Conservation (phyloP, 2,888 invertebrate species). For the Pteria penguin region DNA sequence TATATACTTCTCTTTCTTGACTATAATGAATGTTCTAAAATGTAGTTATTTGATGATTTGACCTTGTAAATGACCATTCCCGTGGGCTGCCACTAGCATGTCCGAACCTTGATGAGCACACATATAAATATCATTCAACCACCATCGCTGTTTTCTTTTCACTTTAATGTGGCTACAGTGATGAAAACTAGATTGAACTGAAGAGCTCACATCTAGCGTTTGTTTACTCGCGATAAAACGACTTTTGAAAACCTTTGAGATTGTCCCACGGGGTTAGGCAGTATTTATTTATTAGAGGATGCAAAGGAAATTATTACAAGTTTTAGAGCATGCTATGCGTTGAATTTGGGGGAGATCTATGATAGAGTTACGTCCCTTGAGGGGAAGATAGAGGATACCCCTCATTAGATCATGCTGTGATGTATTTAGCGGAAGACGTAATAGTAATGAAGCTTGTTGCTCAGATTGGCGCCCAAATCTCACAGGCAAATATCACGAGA, state of each 20-base stretch:
- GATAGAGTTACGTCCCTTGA: neutral
- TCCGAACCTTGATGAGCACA: too few species aligned
- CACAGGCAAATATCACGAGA: too few species aligned
- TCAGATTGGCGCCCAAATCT: too few species aligned
- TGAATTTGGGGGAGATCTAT: neutral
- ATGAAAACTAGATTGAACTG: slow-evolving; percentile 21
- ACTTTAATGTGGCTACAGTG: slow-evolving; percentile 12
- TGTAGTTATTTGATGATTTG: too few species aligned
- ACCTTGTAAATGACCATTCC: too few species aligned
- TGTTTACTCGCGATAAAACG: slow-evolving; percentile 20
- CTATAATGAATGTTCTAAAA: too few species aligned
- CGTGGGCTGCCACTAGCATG: too few species aligned
- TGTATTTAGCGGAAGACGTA: too few species aligned
- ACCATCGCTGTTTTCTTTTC: slow-evolving; percentile 21
- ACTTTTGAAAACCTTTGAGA: slow-evolving; percentile 27
- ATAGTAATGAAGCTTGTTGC: too few species aligned
- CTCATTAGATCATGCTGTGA: slow-evolving; percentile 6
- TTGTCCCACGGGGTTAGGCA: neutral
- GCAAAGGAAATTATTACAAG: neutral
- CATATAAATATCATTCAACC: neutral
- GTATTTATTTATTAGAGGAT: neutral
- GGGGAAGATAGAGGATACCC: neutral
- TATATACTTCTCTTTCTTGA: too few species aligned
- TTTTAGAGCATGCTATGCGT: neutral
- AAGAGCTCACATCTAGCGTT: slow-evolving; percentile 16